Percentiles rank a stretch among this genome's conserved stretches.
Evolutionary conservation across 2,888 invertebrate genomes (phyloP).

Genomic region (Limnephilus marmoratus): DNA sequence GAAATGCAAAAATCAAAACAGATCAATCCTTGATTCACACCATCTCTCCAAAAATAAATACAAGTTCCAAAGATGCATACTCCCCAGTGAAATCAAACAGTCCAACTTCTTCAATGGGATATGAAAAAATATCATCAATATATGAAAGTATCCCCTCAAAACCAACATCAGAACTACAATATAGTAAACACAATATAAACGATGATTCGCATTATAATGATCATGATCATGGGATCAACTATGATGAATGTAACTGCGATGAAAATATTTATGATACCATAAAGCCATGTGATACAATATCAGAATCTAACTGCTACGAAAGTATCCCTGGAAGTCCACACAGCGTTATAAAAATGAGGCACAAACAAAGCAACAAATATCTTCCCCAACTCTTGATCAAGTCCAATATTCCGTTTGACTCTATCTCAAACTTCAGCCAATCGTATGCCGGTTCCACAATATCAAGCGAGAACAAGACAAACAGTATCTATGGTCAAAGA

Average conservation of each 20-base stretch:
- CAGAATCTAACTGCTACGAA: constrained; percentile 80
- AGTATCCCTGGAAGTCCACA: constrained; percentile 76
- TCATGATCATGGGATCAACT: constrained; percentile 56
- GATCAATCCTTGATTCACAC: constrained; percentile 60
- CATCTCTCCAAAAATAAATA: background rate
- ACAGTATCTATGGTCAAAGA: constrained; percentile 79
- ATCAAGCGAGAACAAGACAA: constrained; percentile 80
- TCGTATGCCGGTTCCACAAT: constrained; percentile 73
- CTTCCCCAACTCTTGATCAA: constrained; percentile 70
- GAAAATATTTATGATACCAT: constrained; percentile 82
- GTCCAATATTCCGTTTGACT: constrained; percentile 73
- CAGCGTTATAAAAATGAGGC: constrained; percentile 73
- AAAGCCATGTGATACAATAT: constrained; percentile 76
- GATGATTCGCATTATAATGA: constrained; percentile 42
- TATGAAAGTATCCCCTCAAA: constrained; percentile 75
- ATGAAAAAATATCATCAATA: constrained; percentile 75
- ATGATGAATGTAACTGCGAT: constrained; percentile 71
- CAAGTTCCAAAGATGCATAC: constrained; percentile 15
- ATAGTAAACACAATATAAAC: background rate
- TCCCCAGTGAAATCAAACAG: constrained; percentile 75
- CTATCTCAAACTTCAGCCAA: constrained; percentile 75
- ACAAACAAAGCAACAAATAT: constrained; percentile 72
- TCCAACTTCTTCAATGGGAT: constrained; percentile 74
- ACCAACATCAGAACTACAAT: constrained; percentile 47
- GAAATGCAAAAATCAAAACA: constrained; percentile 7